Evolutionary conservation across 2,888 invertebrate species (phyloP), one percentile per base, ranked within the genome.

Genomic region (Malacosoma neustria): DNA sequence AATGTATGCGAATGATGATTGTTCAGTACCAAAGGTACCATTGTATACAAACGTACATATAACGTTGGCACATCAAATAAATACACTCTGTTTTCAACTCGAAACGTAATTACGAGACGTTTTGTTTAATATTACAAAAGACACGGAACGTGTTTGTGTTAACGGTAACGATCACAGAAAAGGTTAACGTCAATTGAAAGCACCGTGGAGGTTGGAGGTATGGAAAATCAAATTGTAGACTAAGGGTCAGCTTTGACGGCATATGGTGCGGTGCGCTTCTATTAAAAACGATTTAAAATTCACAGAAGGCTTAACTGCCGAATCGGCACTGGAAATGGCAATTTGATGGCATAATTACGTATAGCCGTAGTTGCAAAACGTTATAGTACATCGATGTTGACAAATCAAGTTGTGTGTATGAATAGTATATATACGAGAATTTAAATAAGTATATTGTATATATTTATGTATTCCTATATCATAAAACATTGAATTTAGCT

Each of bases 271-370:
- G 50, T 47, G 40, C 36, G 57, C 54, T 52, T 59, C 70, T 72
- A 80, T 81, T 82, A 81, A 81, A 84, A 80, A 74, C 66, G 72
- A 77, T 82, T 80, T 84, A 81, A 77, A 82, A 84, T 84, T 81
- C 82, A 84, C 80, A 77, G 77, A 79, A 71, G 68, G 74, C 72
- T 73, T 66, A 70, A 63, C 64, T 61, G 67, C 53, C 57, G 60
- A 64, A 60, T 61, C 61, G 56, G 52, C 59, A 52, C 54, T 53
- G 62, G 61, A 57, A 62, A 61, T 63, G 63, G 69, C 69, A 58
- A 67, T 75, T 72, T 71, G 72, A 72, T 72, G 69, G 64, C 68
- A 63, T 73, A 76, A 79, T 79, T 73, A 73, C 66, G 61, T 68
- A 63, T 71, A 63, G 68, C 61, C 60, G 51, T 51, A 63, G 59